A percentile compares a stretch with the other conserved stretches of the same genome.
Evolutionary conservation across 2,113 vertebrate genomes (phyloP).

Genomic region (Emydura subglobosa): DNA sequence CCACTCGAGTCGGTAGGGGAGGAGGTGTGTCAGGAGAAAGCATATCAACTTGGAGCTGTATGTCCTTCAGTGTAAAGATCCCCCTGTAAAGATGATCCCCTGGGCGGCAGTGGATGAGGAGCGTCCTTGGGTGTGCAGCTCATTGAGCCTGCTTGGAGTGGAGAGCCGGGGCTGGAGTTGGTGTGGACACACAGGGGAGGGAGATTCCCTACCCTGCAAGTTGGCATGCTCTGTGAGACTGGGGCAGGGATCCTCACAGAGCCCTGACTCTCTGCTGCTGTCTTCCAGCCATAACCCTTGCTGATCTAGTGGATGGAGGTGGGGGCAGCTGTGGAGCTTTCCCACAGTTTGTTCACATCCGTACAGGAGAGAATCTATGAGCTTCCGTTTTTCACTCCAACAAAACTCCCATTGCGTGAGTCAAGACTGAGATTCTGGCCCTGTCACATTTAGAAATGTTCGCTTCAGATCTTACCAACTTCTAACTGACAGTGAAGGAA

Average conservation of each 20-base stretch:
- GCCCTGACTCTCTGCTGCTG: fast-evolving
- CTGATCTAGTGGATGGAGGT: background rate
- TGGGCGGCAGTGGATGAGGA: background rate
- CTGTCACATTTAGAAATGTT: background rate
- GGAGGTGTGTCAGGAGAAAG: background rate
- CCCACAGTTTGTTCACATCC: background rate
- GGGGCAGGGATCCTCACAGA: background rate
- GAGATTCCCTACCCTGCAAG: background rate
- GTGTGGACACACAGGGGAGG: fast-evolving
- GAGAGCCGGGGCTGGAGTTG: background rate
- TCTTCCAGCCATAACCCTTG: background rate
- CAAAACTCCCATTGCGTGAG: background rate
- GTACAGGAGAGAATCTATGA: background rate
- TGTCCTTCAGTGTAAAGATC: background rate
- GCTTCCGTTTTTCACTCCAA: background rate
- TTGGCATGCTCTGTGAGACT: background rate
- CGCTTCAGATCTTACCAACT: background rate
- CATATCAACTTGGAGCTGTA: background rate
- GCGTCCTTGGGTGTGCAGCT: background rate
- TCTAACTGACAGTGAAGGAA: background rate
- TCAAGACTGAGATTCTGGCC: background rate
- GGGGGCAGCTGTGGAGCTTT: background rate
- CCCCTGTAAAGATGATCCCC: background rate
- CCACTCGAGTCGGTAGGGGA: background rate
- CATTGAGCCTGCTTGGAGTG: background rate